These are phyloP conservation scores for Criorhina ranunculi DNA, from an alignment of 2,888 invertebrate genomes.

Conservation along the genomic window DNA sequence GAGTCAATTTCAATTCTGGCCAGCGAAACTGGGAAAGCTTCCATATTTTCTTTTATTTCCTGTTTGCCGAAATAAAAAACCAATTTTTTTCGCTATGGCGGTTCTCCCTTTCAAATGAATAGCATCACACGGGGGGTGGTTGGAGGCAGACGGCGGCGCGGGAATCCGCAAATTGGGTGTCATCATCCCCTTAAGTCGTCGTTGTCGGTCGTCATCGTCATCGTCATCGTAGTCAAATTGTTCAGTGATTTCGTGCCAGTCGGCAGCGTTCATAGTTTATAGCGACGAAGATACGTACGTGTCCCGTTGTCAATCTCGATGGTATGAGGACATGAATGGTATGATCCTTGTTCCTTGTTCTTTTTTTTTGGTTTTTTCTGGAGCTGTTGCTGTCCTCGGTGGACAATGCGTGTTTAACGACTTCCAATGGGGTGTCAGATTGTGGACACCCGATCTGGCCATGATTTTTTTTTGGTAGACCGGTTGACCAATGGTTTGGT, in stretches of 20 bases:
- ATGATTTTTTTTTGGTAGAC: slow-evolving; percentile 68
- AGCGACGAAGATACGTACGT: slow-evolving; percentile 28
- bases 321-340: slow-evolving; percentile 10
- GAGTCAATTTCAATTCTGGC: slow-evolving; percentile 74
- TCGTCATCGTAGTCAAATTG: slow-evolving; percentile 72
- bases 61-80: slow-evolving; percentile 22
- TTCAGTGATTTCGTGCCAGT: slow-evolving; percentile 75
- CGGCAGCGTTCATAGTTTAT: slow-evolving; percentile 70
- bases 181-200: slow-evolving; percentile 76
- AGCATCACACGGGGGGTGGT: slow-evolving; percentile 43
- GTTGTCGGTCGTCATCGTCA: slow-evolving; percentile 65
- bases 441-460: slow-evolving; percentile 76
- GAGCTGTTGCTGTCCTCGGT: slow-evolving; percentile 71
- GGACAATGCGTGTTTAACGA: slow-evolving; percentile 77
- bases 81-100: slow-evolving; percentile 40
- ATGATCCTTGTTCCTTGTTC: slow-evolving; percentile 48
- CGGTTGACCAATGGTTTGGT: slow-evolving; percentile 52
- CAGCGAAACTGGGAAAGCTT: slow-evolving; percentile 34
- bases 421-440: slow-evolving; percentile 77
- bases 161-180: slow-evolving; percentile 76
- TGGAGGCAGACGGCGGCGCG: slow-evolving; percentile 17
- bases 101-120: slow-evolving; percentile 69
- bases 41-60: slow-evolving; percentile 71
- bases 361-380: slow-evolving; percentile 44
- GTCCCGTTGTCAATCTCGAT: slow-evolving; percentile 37